Percentiles rank a stretch among this genome's conserved stretches.
Evolutionary conservation across 1,140 invertebrate species (phyloP).

Genomic region (Platyscapa corneri): DNA sequence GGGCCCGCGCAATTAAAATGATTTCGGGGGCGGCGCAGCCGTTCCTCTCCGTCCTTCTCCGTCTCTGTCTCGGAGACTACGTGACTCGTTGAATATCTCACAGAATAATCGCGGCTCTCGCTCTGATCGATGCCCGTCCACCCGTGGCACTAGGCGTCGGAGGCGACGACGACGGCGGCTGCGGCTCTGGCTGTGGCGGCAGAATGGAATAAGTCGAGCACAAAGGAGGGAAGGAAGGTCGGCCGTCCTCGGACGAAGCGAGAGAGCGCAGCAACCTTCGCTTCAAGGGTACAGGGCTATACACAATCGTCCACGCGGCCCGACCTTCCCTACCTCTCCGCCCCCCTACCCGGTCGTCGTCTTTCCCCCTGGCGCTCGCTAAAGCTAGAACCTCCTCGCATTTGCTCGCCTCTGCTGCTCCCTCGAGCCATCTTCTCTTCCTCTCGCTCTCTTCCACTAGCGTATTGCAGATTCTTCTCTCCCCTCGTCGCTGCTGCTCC

Average conservation of each 20-base stretch:
- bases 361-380: not conserved
- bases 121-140: constrained; percentile 10
- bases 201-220: constrained; percentile 59
- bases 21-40: not conserved
- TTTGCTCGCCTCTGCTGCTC: not conserved
- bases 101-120: not conserved
- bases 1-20: not conserved
- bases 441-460: not conserved
- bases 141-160: not conserved
- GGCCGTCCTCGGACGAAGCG: constrained; percentile 59
- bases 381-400: not conserved
- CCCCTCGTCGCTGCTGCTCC: not conserved
- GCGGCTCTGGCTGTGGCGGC: not conserved
- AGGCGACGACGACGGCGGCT: not conserved
- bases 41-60: too few species aligned
- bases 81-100: constrained; percentile 16
- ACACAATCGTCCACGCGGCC: constrained; percentile 6
- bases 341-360: not conserved
- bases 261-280: constrained; percentile 65
- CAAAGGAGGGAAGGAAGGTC: constrained; percentile 60
- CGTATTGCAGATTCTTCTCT: constrained; percentile 28
- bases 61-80: too few species aligned
- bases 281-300: constrained; percentile 66
- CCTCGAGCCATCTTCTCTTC: not conserved
- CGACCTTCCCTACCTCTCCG: not conserved